Evolutionary conservation across 2,797 vertebrate genomes (phyloP).

Genomic region (Aselliscus stoliczkanus): DNA sequence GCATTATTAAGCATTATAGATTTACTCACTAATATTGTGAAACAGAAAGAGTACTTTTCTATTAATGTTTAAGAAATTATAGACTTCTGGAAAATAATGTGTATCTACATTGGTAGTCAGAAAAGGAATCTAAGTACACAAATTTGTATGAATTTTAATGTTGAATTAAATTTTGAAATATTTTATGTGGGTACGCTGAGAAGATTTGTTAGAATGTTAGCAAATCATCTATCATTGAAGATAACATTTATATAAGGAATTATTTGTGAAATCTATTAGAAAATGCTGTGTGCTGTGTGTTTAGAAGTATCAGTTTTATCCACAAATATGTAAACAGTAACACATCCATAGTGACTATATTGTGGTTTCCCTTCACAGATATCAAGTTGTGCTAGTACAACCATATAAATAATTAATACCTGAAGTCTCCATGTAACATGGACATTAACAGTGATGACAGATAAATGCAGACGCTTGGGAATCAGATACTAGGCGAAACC

Average conservation of each 20-base stretch:
- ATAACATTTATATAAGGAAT: neutral
- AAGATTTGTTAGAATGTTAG: constrained; percentile 25
- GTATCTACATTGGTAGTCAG: neutral
- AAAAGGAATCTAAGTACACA: neutral
- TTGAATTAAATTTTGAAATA: constrained; percentile 23
- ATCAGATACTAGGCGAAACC: constrained; percentile 55
- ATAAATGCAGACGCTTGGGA: constrained; percentile 65
- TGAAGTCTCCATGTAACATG: constrained; percentile 68
- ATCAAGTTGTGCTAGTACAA: constrained; percentile 67
- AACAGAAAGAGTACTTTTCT: neutral
- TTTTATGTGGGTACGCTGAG: neutral
- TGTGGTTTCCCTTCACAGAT: constrained; percentile 76
- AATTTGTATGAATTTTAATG: constrained; percentile 14
- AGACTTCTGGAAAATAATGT: neutral
- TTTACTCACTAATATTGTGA: constrained; percentile 20
- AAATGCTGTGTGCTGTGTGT: neutral
- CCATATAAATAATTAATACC: constrained; percentile 63
- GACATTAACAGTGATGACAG: constrained; percentile 67
- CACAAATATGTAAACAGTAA: constrained; percentile 18
- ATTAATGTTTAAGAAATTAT: neutral
- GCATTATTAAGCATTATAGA: neutral
- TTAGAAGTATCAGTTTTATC: constrained; percentile 28
- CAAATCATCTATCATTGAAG: neutral
- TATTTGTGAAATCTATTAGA: constrained; percentile 19
- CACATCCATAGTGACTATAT: constrained; percentile 59